Evolutionary conservation across 2,888 invertebrate genomes (phyloP).

Genomic region (Pycnomerus fuliginosus): DNA sequence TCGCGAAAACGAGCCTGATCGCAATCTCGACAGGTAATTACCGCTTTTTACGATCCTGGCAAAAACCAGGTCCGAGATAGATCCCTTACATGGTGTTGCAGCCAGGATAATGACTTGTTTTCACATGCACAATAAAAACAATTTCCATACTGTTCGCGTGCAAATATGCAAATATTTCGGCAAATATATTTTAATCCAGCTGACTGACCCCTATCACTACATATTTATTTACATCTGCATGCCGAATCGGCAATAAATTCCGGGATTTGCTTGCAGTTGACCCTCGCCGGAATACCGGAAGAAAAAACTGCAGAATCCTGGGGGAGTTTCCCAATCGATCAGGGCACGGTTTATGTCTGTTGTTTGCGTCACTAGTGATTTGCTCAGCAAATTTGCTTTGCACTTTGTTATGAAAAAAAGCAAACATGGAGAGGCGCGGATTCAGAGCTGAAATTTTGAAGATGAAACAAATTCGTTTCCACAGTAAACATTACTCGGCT

Average conservation of each 20-base stretch:
- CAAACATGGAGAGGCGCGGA: too few species aligned
- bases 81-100: background rate
- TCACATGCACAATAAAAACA: background rate
- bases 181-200: background rate
- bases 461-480: too few species aligned
- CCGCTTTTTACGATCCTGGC: slow-evolving; percentile 9
- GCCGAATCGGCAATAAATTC: slow-evolving; percentile 5
- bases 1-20: slow-evolving; percentile 2
- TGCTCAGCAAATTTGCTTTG: slow-evolving; percentile 10
- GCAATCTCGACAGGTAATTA: slow-evolving; percentile 14
- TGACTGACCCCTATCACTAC: background rate
- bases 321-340: slow-evolving; percentile 10
- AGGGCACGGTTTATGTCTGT: slow-evolving; percentile 5
- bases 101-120: background rate
- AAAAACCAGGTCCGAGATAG: slow-evolving; percentile 1
- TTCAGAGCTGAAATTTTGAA: too few species aligned
- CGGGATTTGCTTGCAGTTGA: slow-evolving; percentile 2
- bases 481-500: too few species aligned
- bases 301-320: slow-evolving; percentile 4
- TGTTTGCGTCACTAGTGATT: slow-evolving; percentile 11
- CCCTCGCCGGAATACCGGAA: too few species aligned
- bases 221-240: slow-evolving; percentile 3
- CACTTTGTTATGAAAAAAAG: slow-evolving; percentile 8
- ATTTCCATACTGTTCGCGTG: slow-evolving; percentile 1
- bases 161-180: slow-evolving; percentile 5